Percentiles rank a stretch among this genome's conserved stretches.
phyloP scores from a whole-genome alignment of 2,797 vertebrate species.

The Borostomias antarcticus region DNA sequence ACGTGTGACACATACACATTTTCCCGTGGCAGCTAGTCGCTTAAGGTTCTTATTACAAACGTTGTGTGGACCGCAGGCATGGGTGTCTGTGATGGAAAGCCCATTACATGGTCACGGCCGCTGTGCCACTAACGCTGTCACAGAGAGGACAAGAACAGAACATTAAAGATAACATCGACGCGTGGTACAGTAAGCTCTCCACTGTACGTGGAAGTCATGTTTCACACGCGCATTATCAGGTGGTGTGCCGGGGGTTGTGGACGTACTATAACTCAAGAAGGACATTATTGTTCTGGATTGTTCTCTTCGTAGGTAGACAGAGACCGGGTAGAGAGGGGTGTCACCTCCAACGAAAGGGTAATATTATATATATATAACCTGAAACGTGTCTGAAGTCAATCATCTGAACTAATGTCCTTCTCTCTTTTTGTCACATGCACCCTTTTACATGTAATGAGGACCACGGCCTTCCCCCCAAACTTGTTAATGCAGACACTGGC shows the following conservation, averaged over 20 bases:
- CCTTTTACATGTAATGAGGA: slow-evolving; percentile 48
- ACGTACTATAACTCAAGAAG: slow-evolving; percentile 47
- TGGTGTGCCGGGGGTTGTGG: slow-evolving; percentile 1
- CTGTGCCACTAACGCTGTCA: no score
- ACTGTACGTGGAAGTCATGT: slow-evolving; percentile 20
- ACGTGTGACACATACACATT: no score
- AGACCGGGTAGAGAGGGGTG: slow-evolving; percentile 28
- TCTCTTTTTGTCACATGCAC: slow-evolving; percentile 15
- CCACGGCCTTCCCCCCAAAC: slow-evolving; percentile 38
- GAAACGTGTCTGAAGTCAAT: slow-evolving; percentile 23
- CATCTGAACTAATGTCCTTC: slow-evolving; percentile 28
- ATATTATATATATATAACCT: not conserved
- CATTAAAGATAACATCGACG: slow-evolving; percentile 42
- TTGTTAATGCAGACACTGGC: slow-evolving; percentile 49
- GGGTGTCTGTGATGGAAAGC: slow-evolving; percentile 28
- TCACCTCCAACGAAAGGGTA: slow-evolving; percentile 42
- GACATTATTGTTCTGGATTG: slow-evolving; percentile 18
- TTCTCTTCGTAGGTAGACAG: slow-evolving; percentile 22
- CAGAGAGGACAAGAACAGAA: slow-evolving; percentile 31
- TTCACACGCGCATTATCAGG: slow-evolving; percentile 30
- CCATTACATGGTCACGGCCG: not conserved
- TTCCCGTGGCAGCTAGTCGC: not conserved
- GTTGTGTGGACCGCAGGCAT: not conserved
- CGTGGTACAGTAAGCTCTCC: slow-evolving; percentile 10
- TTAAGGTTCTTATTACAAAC: slow-evolving; percentile 17